Conservation (phyloP, 2,797 vertebrate species). For the Clarias fuscus region DNA sequence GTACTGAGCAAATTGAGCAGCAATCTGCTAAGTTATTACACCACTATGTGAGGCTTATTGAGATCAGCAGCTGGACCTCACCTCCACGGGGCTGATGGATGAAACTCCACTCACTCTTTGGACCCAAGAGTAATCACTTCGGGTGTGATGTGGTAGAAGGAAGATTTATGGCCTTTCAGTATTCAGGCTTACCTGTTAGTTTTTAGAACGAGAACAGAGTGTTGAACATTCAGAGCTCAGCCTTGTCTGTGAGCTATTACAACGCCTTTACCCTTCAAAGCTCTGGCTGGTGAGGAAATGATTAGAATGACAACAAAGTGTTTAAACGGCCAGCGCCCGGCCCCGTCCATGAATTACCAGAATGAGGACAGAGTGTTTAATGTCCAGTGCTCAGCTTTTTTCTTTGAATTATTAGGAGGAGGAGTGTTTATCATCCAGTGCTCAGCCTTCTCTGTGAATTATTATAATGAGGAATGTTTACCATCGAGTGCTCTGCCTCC, state of each 20-base stretch:
- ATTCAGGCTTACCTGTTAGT: background rate
- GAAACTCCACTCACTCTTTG: background rate
- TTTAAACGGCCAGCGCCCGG: background rate
- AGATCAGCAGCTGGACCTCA: background rate
- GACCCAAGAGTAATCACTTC: background rate
- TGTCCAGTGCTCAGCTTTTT: background rate
- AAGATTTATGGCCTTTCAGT: background rate
- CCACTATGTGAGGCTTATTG: background rate
- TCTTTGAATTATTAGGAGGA: background rate
- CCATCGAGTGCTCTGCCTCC: background rate
- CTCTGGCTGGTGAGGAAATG: too few species aligned
- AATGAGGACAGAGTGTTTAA: background rate
- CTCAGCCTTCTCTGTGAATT: background rate
- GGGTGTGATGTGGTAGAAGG: background rate
- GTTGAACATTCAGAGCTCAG: background rate
- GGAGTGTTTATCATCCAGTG: background rate
- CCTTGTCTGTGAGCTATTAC: background rate
- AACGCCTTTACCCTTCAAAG: background rate
- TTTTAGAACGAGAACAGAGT: background rate
- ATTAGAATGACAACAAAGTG: background rate
- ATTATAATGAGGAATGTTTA: background rate
- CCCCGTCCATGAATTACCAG: background rate
- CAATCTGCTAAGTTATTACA: constrained; percentile 13
- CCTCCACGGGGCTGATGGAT: background rate
- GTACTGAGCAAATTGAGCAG: background rate